These are phyloP conservation scores for Metopolophium dirhodum DNA, from an alignment of 1,140 invertebrate species.

Conservation along the genomic window DNA sequence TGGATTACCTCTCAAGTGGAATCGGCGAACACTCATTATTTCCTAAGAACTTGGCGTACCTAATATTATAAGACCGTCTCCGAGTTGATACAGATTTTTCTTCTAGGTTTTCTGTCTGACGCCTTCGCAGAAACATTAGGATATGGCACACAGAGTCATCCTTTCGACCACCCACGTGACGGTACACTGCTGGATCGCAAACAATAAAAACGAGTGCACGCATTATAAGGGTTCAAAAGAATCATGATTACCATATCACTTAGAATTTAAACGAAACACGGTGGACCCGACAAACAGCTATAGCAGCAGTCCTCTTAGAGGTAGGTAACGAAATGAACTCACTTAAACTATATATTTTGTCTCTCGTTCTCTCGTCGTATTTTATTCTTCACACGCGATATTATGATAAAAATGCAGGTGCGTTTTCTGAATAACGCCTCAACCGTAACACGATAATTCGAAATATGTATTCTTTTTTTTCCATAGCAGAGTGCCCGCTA, in stretches of 20 bases:
- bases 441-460: too few relatives aligned
- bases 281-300: not conserved
- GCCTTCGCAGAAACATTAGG: not conserved
- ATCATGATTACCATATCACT: not conserved
- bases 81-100: not conserved
- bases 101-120: not conserved
- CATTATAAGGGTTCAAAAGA: not conserved
- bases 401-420: not conserved
- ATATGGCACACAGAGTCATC: not conserved
- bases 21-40: not conserved
- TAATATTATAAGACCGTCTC: not conserved
- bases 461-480: too few relatives aligned
- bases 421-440: not conserved
- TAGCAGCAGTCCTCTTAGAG: not conserved
- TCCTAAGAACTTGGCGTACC: not conserved
- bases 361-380: not conserved
- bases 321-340: not conserved
- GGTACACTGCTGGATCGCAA: not conserved
- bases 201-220: not conserved
- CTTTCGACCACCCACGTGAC: not conserved
- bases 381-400: not conserved
- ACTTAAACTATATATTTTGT: not conserved
- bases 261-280: not conserved
- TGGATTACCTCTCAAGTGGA: not conserved
- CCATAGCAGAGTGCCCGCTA: too few relatives aligned